Conservation (phyloP, 1,140 invertebrate genomes). For the Onthophagus taurus region DNA sequence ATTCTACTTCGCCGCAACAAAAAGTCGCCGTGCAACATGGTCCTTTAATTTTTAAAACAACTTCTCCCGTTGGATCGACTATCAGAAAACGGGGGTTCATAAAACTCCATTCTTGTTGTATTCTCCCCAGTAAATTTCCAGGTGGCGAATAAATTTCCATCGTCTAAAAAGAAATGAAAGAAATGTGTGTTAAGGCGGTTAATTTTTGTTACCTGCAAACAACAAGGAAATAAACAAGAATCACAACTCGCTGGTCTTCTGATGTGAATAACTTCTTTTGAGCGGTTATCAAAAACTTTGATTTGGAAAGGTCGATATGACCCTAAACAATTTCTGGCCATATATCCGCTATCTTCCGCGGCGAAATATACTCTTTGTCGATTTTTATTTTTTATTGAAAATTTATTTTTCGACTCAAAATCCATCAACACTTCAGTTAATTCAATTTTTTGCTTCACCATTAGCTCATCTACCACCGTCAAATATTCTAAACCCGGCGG, state of each 20-base stretch:
- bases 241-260: no score
- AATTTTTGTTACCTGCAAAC: no score
- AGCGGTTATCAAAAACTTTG: no score
- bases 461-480: conserved; percentile 72
- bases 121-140: conserved; percentile 58
- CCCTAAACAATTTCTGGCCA: conserved; percentile 65
- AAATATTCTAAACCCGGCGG: conserved; percentile 85
- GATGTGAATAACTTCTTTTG: no score
- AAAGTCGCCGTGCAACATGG: conserved; percentile 67
- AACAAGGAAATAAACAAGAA: no score
- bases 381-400: conserved; percentile 58
- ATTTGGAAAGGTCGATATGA: conserved; percentile 68
- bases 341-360: conserved; percentile 69
- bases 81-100: conserved; percentile 65
- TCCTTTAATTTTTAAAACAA: conserved; percentile 69
- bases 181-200: no score
- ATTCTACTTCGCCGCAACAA: conserved; percentile 69
- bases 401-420: conserved; percentile 80
- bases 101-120: conserved; percentile 75
- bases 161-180: no score
- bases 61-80: conserved; percentile 60
- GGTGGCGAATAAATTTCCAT: conserved; percentile 61
- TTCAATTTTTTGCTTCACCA: conserved; percentile 79
- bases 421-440: conserved; percentile 62
- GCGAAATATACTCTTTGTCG: conserved; percentile 74